Evolutionary conservation across 2,888 invertebrate species (phyloP).

Genomic region (Orthosia gothica): DNA sequence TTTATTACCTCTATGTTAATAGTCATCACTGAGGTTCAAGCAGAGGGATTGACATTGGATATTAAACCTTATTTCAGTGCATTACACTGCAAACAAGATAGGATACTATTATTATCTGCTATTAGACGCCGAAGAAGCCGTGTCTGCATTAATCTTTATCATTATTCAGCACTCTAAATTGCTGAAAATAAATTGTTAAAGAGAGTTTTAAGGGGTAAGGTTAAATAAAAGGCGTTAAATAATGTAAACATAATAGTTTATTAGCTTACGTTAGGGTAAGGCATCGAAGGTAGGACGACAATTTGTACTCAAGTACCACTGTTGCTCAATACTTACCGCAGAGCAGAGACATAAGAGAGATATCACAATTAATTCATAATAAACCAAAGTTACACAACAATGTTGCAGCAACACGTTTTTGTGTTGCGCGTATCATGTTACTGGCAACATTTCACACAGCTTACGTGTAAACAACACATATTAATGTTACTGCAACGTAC

Average conservation of each 20-base stretch:
- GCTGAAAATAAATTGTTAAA: too few relatives aligned
- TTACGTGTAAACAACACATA: not conserved
- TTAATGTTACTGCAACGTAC: not conserved
- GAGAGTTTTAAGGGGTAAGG: not conserved
- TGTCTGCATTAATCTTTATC: too few relatives aligned
- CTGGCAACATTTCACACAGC: not conserved
- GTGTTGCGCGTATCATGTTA: not conserved
- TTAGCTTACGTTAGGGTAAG: slow-evolving; percentile 68
- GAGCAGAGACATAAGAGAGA: slow-evolving; percentile 15
- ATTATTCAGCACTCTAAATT: too few relatives aligned
- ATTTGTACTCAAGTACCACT: slow-evolving; percentile 64
- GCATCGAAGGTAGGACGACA: slow-evolving; percentile 69
- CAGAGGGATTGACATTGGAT: too few relatives aligned
- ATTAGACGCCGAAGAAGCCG: too few relatives aligned
- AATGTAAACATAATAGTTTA: slow-evolving; percentile 68
- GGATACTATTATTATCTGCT: too few relatives aligned
- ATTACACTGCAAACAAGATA: too few relatives aligned
- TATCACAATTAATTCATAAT: not conserved
- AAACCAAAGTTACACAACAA: not conserved
- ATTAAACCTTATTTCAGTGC: too few relatives aligned
- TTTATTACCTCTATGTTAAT: too few relatives aligned
- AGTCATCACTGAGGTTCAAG: too few relatives aligned
- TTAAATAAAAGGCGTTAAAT: slow-evolving; percentile 51
- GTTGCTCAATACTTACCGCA: slow-evolving; percentile 15
- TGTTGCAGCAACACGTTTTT: not conserved